Base-by-base conservation (phyloP, 2,113 vertebrate genomes). In the Nettapus auritus region DNA sequence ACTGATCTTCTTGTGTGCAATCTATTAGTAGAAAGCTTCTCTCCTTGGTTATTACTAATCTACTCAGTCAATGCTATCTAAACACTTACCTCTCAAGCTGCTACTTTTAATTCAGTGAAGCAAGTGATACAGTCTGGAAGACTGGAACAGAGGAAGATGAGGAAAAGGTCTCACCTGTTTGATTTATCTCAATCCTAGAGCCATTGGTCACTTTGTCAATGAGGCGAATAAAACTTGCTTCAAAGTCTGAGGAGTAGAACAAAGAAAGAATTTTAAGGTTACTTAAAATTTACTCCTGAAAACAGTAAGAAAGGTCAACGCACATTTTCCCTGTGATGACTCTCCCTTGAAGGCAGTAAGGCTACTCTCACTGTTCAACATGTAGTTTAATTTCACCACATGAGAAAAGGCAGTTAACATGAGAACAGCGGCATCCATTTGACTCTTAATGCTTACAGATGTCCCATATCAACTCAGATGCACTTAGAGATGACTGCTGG, bases 201-300 rank as follows among this genome's bases (percentile, higher is more conserved):
- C 99, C 99, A 83, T 99, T 99, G 50, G 99, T 99, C 94, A 99
- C 97, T 98, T 99, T 99, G 96, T 99, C 99, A 82, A 99, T 96
- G 9, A 99, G 97, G 50, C 99, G 98, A 96, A 99, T 99, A 95
- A 99, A 99, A 92, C 99, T 99, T 79, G 99, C 99, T 97, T 99
- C 99, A 97, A 99, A 99, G 98, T 99, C 99, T 99, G 93, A 73
- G 38, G 80, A 57, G 36, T 1, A 63, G 46, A 88, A 92, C 13
- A 70, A 73, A 88, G 50, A 29, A 50, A 89, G 13, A 75, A 82
- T 74, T 71, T 57, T 36, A 38, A 79, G 68, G 21, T 31, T 89
- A 21, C 29, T 71, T 88, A 87, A 34, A 26, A 26, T 42, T 70
- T 76, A 56, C 69, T 55, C 34, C 46, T 26, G 21, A n/a, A 52